phyloP scores from a whole-genome alignment of 2,113 vertebrate species.

The Ascaphus truei region DNA sequence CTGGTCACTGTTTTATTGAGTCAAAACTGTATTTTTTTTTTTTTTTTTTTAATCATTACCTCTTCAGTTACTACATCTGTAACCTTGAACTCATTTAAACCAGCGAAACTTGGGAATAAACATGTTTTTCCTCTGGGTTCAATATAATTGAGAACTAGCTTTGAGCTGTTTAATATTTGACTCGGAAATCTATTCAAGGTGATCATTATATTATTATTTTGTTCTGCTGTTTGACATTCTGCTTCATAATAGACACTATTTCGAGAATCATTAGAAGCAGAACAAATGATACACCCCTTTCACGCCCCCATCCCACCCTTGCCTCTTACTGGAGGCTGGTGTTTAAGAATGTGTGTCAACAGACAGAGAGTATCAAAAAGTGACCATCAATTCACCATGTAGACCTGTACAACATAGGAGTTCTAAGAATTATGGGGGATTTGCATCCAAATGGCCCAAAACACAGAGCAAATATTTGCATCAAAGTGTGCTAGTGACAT shows the following conservation, averaged over 20 bases:
- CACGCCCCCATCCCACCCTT: neutral
- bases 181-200: neutral
- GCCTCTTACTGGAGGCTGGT: too few species aligned
- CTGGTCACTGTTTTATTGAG: neutral
- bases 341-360: too few species aligned
- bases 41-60: conserved; percentile 3
- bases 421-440: too few species aligned
- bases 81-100: conserved; percentile 16
- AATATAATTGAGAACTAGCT: neutral
- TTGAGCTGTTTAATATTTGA: conserved; percentile 19
- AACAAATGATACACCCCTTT: neutral
- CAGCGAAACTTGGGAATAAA: neutral
- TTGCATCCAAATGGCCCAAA: too few species aligned
- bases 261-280: neutral
- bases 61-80: neutral
- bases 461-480: too few species aligned
- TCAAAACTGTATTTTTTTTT: neutral
- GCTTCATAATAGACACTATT: neutral
- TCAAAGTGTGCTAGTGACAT: too few species aligned
- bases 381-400: too few species aligned
- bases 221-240: neutral
- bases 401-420: too few species aligned
- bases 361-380: too few species aligned
- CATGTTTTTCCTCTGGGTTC: conserved; percentile 3
- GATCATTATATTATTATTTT: neutral